Evolutionary conservation across 1,140 invertebrate genomes (phyloP).

Genomic region (Drosophila mauritiana): DNA sequence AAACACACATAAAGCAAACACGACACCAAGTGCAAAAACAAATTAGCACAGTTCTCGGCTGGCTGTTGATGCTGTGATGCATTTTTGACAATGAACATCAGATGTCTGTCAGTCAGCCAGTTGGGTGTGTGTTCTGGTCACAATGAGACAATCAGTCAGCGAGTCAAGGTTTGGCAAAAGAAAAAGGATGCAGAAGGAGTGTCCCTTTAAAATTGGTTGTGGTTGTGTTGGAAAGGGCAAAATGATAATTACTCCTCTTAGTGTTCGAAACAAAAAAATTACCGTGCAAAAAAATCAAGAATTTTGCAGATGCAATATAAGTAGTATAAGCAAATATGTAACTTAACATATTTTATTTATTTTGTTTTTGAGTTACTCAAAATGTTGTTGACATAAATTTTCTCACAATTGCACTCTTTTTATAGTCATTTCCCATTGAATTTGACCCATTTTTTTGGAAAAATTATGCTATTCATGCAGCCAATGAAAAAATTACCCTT

Average conservation of each 20-base stretch:
- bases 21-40: conserved; percentile 63
- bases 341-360: not conserved
- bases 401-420: not conserved
- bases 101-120: conserved; percentile 49
- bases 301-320: not conserved
- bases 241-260: not conserved
- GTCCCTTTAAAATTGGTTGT: conserved; percentile 5
- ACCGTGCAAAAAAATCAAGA: not conserved
- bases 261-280: not conserved
- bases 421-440: conserved; percentile 1
- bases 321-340: not conserved
- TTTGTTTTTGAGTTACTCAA: no score
- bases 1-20: conserved; percentile 21
- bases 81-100: conserved; percentile 79
- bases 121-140: conserved; percentile 24
- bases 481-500: conserved; percentile 5
- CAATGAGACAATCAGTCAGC: conserved; percentile 49
- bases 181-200: not conserved
- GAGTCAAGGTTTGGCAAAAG: conserved; percentile 30
- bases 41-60: conserved; percentile 61
- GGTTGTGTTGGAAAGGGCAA: not conserved
- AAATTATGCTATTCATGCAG: conserved; percentile 9
- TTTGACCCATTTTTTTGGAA: not conserved
- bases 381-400: not conserved
- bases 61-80: conserved; percentile 52